A percentile compares a stretch with the other conserved stretches of the same genome.
Evolutionary conservation across 2,888 invertebrate genomes (phyloP).

Genomic region (Cosmia pyralina): DNA sequence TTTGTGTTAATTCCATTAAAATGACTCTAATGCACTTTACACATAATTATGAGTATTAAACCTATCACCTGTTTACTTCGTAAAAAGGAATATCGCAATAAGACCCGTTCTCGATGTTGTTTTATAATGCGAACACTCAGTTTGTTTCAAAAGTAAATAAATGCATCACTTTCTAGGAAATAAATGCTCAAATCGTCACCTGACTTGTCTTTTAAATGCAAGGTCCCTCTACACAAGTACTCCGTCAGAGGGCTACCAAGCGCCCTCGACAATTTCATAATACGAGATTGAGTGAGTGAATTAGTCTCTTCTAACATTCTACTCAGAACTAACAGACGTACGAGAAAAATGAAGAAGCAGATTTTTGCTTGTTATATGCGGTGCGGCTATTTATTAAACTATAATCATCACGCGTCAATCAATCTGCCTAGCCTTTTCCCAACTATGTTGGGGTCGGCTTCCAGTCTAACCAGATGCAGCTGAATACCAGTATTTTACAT

Average conservation of each 20-base stretch:
- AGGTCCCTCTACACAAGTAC: neutral
- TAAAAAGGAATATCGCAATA: too few relatives aligned
- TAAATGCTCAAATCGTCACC: neutral
- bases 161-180: neutral
- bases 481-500: too few relatives aligned
- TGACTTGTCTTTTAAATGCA: neutral
- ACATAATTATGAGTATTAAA: neutral
- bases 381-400: too few relatives aligned
- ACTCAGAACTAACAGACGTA: too few relatives aligned
- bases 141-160: neutral
- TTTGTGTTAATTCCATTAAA: neutral
- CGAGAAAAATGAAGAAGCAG: too few relatives aligned
- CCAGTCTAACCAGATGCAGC: too few relatives aligned
- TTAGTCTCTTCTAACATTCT: too few relatives aligned
- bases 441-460: too few relatives aligned
- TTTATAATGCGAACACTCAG: neutral
- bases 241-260: neutral
- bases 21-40: neutral
- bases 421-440: too few relatives aligned
- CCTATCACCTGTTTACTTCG: too few relatives aligned
- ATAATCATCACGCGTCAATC: neutral
- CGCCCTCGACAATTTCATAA: neutral
- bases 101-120: too few relatives aligned
- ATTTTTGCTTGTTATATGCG: too few relatives aligned
- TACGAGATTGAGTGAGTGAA: neutral